Percentiles rank a stretch among this genome's conserved stretches.
Conservation (phyloP, 1,140 invertebrate genomes). For the Pogonognathellus flavescens region DNA sequence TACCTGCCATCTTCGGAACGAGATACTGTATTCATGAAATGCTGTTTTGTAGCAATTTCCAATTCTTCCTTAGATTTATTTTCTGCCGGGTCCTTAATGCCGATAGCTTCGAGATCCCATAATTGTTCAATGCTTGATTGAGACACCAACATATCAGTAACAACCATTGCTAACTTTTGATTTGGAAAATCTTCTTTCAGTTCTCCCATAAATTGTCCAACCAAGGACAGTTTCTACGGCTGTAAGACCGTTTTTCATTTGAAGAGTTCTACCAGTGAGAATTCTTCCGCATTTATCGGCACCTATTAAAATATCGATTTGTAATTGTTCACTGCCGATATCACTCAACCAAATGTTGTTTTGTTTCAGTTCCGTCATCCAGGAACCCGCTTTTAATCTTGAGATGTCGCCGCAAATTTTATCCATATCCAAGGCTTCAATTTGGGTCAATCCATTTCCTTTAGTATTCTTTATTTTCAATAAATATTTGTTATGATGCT, state of each 20-base stretch:
- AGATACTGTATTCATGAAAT: conserved; percentile 33
- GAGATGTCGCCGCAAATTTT: conserved; percentile 52
- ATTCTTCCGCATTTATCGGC: conserved; percentile 22
- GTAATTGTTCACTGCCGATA: neutral
- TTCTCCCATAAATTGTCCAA: conserved; percentile 68
- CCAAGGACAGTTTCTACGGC: conserved; percentile 68
- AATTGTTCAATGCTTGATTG: conserved; percentile 67
- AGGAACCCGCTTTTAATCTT: neutral
- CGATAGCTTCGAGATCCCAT: conserved; percentile 68
- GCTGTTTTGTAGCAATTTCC: conserved; percentile 5
- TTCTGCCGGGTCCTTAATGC: conserved; percentile 44
- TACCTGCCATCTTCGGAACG: conserved; percentile 9
- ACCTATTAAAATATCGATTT: conserved; percentile 37
- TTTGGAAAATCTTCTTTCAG: neutral
- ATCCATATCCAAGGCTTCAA: conserved; percentile 23
- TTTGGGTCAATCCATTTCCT: neutral
- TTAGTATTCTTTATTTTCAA: conserved; percentile 22
- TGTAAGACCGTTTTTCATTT: conserved; percentile 48
- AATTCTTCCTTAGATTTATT: neutral
- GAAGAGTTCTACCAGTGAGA: neutral
- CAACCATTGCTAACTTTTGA: neutral
- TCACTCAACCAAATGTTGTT: neutral
- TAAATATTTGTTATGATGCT: conserved; percentile 13
- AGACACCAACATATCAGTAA: conserved; percentile 63
- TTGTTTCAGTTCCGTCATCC: neutral